phyloP scores from a whole-genome alignment of 2,113 vertebrate species.

The Mustela nigripes region DNA sequence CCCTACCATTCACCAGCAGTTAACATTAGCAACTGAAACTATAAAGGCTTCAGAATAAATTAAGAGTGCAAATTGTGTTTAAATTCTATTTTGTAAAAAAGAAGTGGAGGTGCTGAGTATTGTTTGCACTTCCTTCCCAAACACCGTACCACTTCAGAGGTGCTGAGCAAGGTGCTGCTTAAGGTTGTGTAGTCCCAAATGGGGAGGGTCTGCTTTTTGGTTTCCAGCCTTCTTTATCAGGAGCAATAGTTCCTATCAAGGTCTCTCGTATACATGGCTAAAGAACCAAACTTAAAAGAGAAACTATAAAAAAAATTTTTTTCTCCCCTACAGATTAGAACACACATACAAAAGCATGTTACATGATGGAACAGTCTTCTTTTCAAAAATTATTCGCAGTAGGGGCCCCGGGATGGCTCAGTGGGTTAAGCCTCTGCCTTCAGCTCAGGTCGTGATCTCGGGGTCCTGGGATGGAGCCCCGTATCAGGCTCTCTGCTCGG shows the following conservation, averaged over 20 bases:
- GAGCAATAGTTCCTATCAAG: neutral
- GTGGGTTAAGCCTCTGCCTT: too few relatives aligned
- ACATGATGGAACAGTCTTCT: neutral
- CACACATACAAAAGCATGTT: neutral
- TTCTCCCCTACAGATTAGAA: neutral
- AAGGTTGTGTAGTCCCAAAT: neutral
- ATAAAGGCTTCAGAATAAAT: constrained; percentile 30
- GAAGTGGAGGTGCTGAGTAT: neutral
- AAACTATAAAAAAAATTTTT: neutral
- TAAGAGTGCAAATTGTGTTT: neutral
- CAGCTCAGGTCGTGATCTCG: too few relatives aligned
- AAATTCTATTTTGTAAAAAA: constrained; percentile 37
- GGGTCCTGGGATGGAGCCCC: too few relatives aligned
- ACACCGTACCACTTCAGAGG: neutral
- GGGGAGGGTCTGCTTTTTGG: neutral
- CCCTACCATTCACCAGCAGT: neutral
- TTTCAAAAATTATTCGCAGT: neutral
- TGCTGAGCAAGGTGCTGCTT: neutral
- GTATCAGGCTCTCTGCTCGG: too few relatives aligned
- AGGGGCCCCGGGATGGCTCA: neutral
- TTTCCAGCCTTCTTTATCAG: neutral
- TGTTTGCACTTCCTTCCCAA: neutral
- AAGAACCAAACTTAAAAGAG: neutral
- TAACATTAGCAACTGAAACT: neutral
- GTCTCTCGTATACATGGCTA: neutral